Base-by-base conservation (phyloP, 2,113 vertebrate genomes). In the Micronycteris hirsuta region DNA sequence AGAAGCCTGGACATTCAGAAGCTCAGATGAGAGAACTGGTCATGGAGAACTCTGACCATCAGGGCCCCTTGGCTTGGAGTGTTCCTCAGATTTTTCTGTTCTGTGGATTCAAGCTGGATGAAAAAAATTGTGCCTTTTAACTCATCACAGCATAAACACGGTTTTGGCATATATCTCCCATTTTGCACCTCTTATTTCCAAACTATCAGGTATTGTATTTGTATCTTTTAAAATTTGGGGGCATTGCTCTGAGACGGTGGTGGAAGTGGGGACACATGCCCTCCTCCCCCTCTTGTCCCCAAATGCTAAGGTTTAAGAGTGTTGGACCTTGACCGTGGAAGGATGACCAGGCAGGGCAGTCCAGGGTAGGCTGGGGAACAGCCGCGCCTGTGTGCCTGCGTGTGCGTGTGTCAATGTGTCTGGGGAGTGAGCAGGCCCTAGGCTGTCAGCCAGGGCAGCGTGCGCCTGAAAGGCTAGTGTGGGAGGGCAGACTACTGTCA, bases 1-100 rank as follows among this genome's bases (percentile, higher is more conserved):
- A 54, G 63, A 68, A 78, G 54, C n/a, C 54, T 94, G 86, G 89
- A 68, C 28, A 84, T 73, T 67, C 54, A 17, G 5, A 87, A 45
- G 20, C 76, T 89, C 4, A 0, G 10, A 54, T 70, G 84, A 86
- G 15, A 10, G 38, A 86, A 15, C 2, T 33, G 43, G 63, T 28
- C 8, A 2, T 24, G 15, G 47, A 74, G 41, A 54, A 36, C 7
- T 4, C 15, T 14, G 11, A 10, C 17, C 15, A 45, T 14, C 36
- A 43, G 38, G 14, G 15, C 45, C n/a, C 81, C 31, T 3, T 31
- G 43, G 28, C 67, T n/a, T 28, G 33, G 31, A n/a, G 14, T 11
- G 38, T 19, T 11, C 19, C 28, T 74, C 7, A 2, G 13, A 26
- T 31, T 73, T 14, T 24, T 63, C 58, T 80, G 36, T 19, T 82